Base-by-base conservation (phyloP, 2,888 invertebrate genomes). In the Pegoplata infirma region DNA sequence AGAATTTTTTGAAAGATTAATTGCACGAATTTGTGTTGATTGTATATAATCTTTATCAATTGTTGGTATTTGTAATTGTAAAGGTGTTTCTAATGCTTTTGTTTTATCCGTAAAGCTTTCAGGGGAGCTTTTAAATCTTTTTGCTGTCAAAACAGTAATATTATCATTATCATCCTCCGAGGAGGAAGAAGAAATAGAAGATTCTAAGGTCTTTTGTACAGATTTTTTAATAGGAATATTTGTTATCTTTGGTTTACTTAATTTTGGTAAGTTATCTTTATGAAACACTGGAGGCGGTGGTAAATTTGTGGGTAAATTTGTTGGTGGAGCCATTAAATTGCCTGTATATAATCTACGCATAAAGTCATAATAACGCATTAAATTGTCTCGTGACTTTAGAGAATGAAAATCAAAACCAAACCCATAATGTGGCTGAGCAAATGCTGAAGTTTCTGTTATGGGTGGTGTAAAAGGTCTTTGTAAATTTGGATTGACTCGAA, bases 341-440 rank as follows among this genome's bases (percentile, higher is more conserved):
- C 86, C 86, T 32, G 83, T 80, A 81, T 88, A 88, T 28, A 88
- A 84, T 23, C 88, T 86, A 28, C 86, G 76, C 88, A 88, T 88
- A 59, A 88, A 88, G 61, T 88, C 88, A 73, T 88, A 88, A 75
- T 88, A 88, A 36, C 86, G 84, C 32, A 87, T 73, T 12, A 88
- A 84, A 83, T 85, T 88, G 16, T 87, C 88, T 3, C 82, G 86
- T 12, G 87, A 85, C 79, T 86, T 87, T 1, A 87, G 71, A 73
- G 86, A 81, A 76, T 87, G 83, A 81, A 86, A 81, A 61, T 88
- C 87, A 46, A 85, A 80, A 58, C 77, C 68, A 8, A 64, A 78
- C 8, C 74, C 76, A 17, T 51, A 76, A 16, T 53, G 47, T 8
- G 80, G 23, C 23, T 73, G 81, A 5, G 21, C 25, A 28, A 79